Percentiles rank a stretch among this genome's conserved stretches.
These are phyloP conservation scores for Ctenicera cuprea DNA, from an alignment of 2,888 invertebrate species.

Conservation along the genomic window DNA sequence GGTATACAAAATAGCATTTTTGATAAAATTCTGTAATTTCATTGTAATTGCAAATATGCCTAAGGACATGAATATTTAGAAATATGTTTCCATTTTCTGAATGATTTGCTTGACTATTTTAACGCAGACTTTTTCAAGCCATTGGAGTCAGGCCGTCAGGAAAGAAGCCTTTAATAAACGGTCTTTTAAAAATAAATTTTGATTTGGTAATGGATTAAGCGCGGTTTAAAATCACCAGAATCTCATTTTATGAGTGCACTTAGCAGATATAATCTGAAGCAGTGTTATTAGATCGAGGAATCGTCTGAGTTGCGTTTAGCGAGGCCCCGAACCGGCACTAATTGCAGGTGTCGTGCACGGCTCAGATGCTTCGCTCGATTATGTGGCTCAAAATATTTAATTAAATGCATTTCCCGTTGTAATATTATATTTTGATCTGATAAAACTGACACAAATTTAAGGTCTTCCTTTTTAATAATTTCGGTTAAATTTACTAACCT, in stretches of 20 bases:
- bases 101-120: no score
- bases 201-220: constrained; percentile 1
- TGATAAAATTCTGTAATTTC: no score
- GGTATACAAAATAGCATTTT: no score
- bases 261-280: constrained; percentile 24
- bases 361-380: constrained; percentile 68
- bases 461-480: constrained; percentile 53
- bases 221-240: constrained; percentile 2
- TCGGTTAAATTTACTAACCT: constrained; percentile 44
- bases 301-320: constrained; percentile 63
- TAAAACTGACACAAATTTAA: constrained; percentile 59
- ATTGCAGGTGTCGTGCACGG: constrained; percentile 72
- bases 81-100: no score
- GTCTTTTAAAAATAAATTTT: no score
- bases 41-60: no score
- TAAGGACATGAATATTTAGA: no score
- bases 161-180: no score
- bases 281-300: constrained; percentile 30
- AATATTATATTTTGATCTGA: constrained; percentile 70
- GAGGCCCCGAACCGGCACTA: constrained; percentile 69
- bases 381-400: constrained; percentile 69
- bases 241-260: constrained; percentile 24
- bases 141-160: no score
- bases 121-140: no score
- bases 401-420: constrained; percentile 71